Evolutionary conservation across 2,888 invertebrate species (phyloP), one percentile per base, ranked within the genome.

Genomic region (Cylindroiulus punctatus): DNA sequence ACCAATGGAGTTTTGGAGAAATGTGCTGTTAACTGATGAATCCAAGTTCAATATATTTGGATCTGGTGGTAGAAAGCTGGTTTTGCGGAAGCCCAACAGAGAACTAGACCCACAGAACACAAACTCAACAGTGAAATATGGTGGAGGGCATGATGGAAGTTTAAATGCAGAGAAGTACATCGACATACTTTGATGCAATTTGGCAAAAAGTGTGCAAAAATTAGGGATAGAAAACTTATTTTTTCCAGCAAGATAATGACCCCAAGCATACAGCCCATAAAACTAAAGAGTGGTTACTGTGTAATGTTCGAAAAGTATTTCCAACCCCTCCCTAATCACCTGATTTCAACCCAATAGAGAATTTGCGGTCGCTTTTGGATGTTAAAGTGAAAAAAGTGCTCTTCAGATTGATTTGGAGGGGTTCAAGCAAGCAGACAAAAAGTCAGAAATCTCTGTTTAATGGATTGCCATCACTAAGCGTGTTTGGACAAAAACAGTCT

Each of bases 301-400:
- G 86, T 19, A 86, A 88, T 22, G n/a, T 65, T 8, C 84, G 87
- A 57, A n/a, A 57, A n/a, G 85, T 85, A 10, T 65, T 88, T 19
- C 44, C 65, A 44, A 87, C 86, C 84, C 84, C 86, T 19, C 76
- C 87, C 44, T 86, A 86, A 19, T 86, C 86, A 17, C 65, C 86
- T 8, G 87, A 88, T 76, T 19, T 88, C n/a, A 87, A 88, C 44
- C 86, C 84, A 8, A 88, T 88, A 30, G 87, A 88, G 81, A 84
- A 86, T 84, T 44, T 87, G 57, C 87, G 87, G 87, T 22, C 36
- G n/a, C 30, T 65, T 57, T 47, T 88, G 40, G 85, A 87, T 10
- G 14, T n/a, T 22, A 30, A 30, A 85, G 22, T 85, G 26, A 12
- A 81, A 81, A 84, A 40, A 47, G n/a, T n/a, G n/a, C n/a, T n/a